Evolutionary conservation across 2,888 invertebrate species (phyloP), one percentile per base, ranked within the genome.

Genomic region (Agriopis leucophaearia): DNA sequence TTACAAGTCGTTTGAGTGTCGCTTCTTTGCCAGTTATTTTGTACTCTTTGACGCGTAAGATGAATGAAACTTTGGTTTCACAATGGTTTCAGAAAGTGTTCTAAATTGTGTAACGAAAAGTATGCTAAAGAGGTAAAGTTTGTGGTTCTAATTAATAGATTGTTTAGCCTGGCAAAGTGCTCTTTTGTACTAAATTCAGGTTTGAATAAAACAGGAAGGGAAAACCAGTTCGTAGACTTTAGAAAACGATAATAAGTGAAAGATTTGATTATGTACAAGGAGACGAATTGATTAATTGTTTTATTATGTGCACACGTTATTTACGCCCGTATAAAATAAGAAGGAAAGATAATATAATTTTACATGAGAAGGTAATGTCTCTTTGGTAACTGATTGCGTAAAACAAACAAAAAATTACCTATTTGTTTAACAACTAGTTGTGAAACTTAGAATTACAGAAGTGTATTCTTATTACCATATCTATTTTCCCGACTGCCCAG

Each of bases 21-120:
- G 42, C 62, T 59, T 55, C 59, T 63, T 57, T 16, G 36, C 42
- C 45, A 66, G 48, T 59, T 67, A 63, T 67, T 50, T 57, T 48
- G 42, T 63, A 62, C 51, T 66, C 60, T 66, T 66, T 66, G 66
- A 61, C 66, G 65, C 55, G 55, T 51, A 64, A 65, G 64, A 61
- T 51, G 66, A 59, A 59, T 59, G 52, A 54, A 60, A 55, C 42
- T 60, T 64, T 50, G 13, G n/a, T 27, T 27, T 18, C 42, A 48
- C 54, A 48, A 44, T 50, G 54, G 60, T 59, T 55, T 16, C 16
- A 54, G 16, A 51, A 58, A 42, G 42, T n/a, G 55, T 42, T 55
- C 42, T 13, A 27, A 27, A 55, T 42, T 55, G 42, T 40, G 54
- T 55, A 55, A 42, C 55, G 42, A 27, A 40, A 13, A 50, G 48